A percentile compares a stretch with the other conserved stretches of the same genome.
These are phyloP conservation scores for Augochlora pura DNA, from an alignment of 1,140 invertebrate genomes.

Conservation along the genomic window DNA sequence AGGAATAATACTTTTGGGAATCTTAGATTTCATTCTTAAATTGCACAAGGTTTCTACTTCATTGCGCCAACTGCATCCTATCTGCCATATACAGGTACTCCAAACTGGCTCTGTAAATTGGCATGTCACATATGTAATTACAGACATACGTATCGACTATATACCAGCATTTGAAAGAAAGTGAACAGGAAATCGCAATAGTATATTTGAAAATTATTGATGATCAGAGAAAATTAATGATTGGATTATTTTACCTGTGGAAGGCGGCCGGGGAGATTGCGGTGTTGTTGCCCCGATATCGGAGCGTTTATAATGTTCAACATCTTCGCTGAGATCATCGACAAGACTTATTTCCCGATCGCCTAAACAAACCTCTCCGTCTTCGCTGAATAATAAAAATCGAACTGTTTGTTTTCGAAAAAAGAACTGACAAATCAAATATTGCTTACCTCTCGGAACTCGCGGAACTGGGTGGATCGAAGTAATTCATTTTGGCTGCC, in stretches of 20 bases:
- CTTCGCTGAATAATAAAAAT: conserved; percentile 65
- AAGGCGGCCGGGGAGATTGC: conserved; percentile 84
- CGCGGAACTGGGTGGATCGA: conserved; percentile 90
- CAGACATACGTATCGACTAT: not conserved
- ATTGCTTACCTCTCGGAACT: conserved; percentile 88
- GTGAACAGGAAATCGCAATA: not conserved
- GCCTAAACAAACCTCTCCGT: conserved; percentile 81
- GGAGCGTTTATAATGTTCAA: conserved; percentile 73
- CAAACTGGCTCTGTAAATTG: conserved; percentile 45
- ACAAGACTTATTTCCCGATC: conserved; percentile 82
- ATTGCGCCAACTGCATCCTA: conserved; percentile 18
- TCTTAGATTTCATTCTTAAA: conserved; percentile 24
- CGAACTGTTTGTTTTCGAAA: not conserved
- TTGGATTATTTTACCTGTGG: conserved; percentile 81
- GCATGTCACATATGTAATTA: not conserved
- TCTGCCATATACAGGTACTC: conserved; percentile 43
- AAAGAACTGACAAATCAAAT: not conserved
- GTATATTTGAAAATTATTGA: not conserved
- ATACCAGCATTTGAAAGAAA: no score
- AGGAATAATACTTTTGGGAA: conserved; percentile 37
- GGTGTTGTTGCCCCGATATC: conserved; percentile 82
- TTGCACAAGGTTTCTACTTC: conserved; percentile 37
- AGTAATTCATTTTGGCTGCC: conserved; percentile 85
- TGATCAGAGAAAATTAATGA: not conserved
- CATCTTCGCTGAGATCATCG: conserved; percentile 82